These are phyloP conservation scores for Coelopa pilipes DNA, from an alignment of 2,888 invertebrate genomes.

Conservation along the genomic window DNA sequence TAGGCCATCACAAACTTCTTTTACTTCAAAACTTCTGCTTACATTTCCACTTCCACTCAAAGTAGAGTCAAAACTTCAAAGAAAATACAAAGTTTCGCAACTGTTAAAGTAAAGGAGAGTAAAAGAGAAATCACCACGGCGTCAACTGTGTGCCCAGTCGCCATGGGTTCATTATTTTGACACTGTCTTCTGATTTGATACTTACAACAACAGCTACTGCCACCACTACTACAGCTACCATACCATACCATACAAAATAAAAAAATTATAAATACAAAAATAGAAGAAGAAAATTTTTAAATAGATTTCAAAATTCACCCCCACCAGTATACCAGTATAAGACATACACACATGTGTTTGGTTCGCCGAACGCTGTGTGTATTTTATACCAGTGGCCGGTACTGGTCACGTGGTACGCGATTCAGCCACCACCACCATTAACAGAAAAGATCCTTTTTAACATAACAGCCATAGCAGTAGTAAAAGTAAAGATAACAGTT, in stretches of 20 bases:
- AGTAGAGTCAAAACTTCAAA: slow-evolving; percentile 50
- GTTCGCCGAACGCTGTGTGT: slow-evolving; percentile 7
- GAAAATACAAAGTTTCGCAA: slow-evolving; percentile 50
- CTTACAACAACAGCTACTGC: slow-evolving; percentile 49
- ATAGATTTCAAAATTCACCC: slow-evolving; percentile 19
- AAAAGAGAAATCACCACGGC: slow-evolving; percentile 47
- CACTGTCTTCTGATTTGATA: slow-evolving; percentile 68
- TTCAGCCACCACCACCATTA: background rate
- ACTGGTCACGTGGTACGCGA: background rate
- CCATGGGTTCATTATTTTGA: slow-evolving; percentile 67
- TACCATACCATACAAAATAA: slow-evolving; percentile 30
- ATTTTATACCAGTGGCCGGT: slow-evolving; percentile 26
- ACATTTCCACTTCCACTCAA: slow-evolving; percentile 10
- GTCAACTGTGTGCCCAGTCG: slow-evolving; percentile 52
- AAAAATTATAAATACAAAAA: slow-evolving; percentile 28
- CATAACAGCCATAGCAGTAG: slow-evolving; percentile 29
- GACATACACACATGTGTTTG: slow-evolving; percentile 1
- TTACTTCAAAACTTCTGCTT: slow-evolving; percentile 42
- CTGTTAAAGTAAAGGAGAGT: slow-evolving; percentile 9
- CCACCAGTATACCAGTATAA: slow-evolving; percentile 1
- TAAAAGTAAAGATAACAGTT: background rate
- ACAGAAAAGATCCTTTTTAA: slow-evolving; percentile 39
- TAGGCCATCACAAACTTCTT: slow-evolving; percentile 42
- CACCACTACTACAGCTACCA: slow-evolving; percentile 32
- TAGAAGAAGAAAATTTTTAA: slow-evolving; percentile 15